phyloP scores from a whole-genome alignment of 2,113 vertebrate genomes.

The Pardalotus punctatus region DNA sequence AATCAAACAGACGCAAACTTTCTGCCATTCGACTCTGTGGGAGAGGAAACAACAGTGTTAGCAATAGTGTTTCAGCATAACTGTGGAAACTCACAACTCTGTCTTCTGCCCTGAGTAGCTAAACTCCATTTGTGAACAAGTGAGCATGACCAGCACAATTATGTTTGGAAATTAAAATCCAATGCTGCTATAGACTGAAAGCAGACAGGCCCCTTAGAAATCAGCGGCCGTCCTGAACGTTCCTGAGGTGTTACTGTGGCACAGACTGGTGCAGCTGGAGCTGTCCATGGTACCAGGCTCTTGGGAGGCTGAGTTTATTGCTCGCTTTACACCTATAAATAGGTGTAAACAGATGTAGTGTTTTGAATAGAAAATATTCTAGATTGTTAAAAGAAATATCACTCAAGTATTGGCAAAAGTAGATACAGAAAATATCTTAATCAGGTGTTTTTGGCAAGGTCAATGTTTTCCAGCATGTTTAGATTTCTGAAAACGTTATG shows the following conservation, averaged over 20 bases:
- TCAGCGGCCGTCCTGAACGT: fast-evolving
- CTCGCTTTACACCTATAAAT: not conserved
- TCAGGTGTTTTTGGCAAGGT: not conserved
- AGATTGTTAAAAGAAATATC: not conserved
- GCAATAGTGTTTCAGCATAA: not conserved
- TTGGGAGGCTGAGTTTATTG: not conserved
- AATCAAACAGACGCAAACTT: constrained; percentile 97
- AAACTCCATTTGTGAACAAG: not conserved
- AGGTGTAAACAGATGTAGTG: not conserved
- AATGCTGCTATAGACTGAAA: not conserved
- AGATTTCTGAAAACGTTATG: not conserved
- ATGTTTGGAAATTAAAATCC: not conserved
- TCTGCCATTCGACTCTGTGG: constrained; percentile 97
- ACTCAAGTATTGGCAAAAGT: not conserved
- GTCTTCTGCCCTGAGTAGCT: not conserved
- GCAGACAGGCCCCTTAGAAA: not conserved
- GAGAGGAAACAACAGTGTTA: not conserved
- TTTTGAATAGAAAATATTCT: not conserved
- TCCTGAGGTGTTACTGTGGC: fast-evolving
- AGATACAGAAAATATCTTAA: not conserved
- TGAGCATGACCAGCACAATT: not conserved
- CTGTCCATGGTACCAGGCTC: not conserved
- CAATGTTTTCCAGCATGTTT: not conserved
- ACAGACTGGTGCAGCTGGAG: not conserved
- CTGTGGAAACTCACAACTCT: not conserved